These are phyloP conservation scores for Anniella stebbinsi DNA, from an alignment of 2,797 vertebrate species.

Conservation along the genomic window DNA sequence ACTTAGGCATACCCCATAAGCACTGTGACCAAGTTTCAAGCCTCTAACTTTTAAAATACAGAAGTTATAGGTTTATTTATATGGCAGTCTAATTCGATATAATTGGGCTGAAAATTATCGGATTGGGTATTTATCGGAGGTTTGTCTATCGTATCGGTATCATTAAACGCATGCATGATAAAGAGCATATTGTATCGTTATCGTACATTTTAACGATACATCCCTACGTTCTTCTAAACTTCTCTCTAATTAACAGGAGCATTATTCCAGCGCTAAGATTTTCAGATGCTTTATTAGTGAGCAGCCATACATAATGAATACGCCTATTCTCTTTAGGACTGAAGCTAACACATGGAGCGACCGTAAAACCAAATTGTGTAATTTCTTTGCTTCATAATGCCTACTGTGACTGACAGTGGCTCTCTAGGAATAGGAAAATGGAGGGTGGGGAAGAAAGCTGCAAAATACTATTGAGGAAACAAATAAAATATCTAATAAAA, in stretches of 20 bases:
- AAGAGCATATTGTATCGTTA: no score
- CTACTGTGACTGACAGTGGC: neutral
- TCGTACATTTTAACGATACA: no score
- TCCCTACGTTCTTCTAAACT: neutral
- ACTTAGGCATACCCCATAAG: no score
- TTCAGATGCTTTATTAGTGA: neutral
- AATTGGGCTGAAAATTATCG: no score
- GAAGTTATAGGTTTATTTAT: no score
- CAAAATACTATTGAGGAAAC: neutral
- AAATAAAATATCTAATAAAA: neutral
- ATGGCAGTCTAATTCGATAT: no score
- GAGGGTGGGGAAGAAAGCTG: neutral
- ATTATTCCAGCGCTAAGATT: neutral
- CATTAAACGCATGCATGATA: no score
- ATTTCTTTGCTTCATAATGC: neutral
- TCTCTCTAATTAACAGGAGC: neutral
- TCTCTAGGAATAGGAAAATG: neutral
- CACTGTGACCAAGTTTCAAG: no score
- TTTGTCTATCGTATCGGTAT: no score
- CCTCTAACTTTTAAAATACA: no score
- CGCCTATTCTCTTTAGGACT: neutral
- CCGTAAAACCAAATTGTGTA: neutral
- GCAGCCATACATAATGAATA: neutral
- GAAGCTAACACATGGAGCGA: no score
- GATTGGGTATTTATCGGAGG: no score